Conservation (phyloP, 2,113 vertebrate species). For the Ploceus nigricollis region DNA sequence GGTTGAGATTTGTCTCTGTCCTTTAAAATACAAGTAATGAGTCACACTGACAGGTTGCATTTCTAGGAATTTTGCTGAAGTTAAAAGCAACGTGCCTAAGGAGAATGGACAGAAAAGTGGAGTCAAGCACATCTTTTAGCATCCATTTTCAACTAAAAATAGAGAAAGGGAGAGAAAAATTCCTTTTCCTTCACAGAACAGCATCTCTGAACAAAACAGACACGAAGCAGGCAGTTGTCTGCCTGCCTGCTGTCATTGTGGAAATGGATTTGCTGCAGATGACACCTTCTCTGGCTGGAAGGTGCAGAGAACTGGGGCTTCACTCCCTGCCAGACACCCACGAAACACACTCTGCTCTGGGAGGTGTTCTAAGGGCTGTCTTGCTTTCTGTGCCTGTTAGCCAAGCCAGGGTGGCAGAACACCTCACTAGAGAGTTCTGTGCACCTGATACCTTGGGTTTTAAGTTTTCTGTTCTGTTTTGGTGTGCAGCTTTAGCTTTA, state of each 20-base stretch:
- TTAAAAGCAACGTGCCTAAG: not conserved
- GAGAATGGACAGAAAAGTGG: not conserved
- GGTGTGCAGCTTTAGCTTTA: not conserved
- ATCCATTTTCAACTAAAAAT: not conserved
- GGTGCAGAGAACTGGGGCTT: not conserved
- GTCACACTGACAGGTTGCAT: not conserved
- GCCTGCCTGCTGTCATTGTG: not conserved
- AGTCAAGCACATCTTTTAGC: not conserved
- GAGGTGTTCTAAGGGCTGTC: not conserved
- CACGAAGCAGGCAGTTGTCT: not conserved
- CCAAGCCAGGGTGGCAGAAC: not conserved
- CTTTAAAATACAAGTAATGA: not conserved
- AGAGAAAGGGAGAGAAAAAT: not conserved
- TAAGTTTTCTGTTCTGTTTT: not conserved
- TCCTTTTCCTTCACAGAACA: not conserved
- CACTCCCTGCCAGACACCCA: not conserved
- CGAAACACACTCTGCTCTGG: rapidly evolving
- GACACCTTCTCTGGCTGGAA: not conserved
- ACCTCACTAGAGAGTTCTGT: not conserved
- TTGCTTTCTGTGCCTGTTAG: not conserved
- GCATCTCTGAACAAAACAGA: not conserved
- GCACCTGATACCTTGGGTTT: not conserved
- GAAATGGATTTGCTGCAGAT: not conserved
- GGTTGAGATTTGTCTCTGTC: not conserved
- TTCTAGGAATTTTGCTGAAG: not conserved